Conservation (phyloP, 2,797 vertebrate genomes). For the Spheniscus humboldti region DNA sequence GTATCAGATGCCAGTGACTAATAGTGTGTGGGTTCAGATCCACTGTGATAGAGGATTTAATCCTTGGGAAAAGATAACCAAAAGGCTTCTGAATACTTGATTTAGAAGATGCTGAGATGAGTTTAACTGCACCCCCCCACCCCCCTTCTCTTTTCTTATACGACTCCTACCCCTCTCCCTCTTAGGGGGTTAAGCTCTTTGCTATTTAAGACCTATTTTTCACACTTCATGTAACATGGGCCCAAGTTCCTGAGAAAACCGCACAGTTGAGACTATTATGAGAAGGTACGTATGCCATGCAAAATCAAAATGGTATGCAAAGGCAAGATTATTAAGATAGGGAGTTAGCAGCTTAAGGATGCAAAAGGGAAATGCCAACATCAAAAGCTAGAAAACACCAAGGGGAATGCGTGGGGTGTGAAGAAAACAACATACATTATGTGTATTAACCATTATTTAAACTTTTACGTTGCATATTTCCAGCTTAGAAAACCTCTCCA, state of each 20-base stretch:
- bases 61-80: neutral
- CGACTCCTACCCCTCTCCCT: neutral
- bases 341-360: neutral
- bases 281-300: neutral
- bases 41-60: neutral
- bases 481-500: neutral
- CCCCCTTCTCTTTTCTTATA: neutral
- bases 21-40: neutral
- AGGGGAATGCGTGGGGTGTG: accelerated
- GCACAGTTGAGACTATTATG: neutral
- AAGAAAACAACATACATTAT: neutral
- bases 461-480: neutral
- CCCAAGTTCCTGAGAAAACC: neutral
- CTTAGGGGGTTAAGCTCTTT: neutral
- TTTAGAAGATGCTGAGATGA: neutral
- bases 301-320: neutral
- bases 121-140: no score
- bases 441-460: neutral
- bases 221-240: neutral
- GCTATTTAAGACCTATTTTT: neutral
- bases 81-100: neutral
- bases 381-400: neutral
- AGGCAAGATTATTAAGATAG: neutral
- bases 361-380: neutral
- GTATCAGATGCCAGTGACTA: neutral